Evolutionary conservation across 1,140 invertebrate genomes (phyloP).

Genomic region (Galendromus occidentalis): DNA sequence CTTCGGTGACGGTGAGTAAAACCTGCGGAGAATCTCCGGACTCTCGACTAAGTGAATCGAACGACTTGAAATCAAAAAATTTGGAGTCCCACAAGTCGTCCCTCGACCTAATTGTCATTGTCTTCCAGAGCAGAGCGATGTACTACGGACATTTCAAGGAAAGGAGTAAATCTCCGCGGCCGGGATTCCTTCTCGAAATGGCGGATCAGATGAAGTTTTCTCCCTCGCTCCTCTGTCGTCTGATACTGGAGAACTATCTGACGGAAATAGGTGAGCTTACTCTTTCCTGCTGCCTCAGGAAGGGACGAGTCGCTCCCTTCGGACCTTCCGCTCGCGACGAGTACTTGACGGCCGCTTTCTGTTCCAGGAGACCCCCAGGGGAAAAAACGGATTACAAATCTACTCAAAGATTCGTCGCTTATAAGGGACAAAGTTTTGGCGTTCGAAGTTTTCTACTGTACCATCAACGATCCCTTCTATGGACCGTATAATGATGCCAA

Average conservation of each 20-base stretch:
- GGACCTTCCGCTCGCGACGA: too few species aligned
- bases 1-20: not conserved
- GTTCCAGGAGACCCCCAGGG: not conserved
- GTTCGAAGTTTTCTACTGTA: conserved; percentile 52
- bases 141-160: not conserved
- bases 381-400: conserved; percentile 32
- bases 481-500: conserved; percentile 50
- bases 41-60: too few species aligned
- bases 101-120: too few species aligned
- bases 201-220: not conserved
- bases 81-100: too few species aligned
- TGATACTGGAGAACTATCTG: not conserved
- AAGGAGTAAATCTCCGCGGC: not conserved
- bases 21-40: too few species aligned
- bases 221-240: not conserved
- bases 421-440: conserved; percentile 48
- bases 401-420: conserved; percentile 45
- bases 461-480: conserved; percentile 32
- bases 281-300: too few species aligned
- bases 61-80: too few species aligned
- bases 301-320: too few species aligned
- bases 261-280: not conserved
- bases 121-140: not conserved
- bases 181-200: not conserved
- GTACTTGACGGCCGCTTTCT: too few species aligned